Evolutionary conservation across 2,797 vertebrate genomes (phyloP), one percentile per base, ranked within the genome.

Genomic region (Sebastiscus tertius): DNA sequence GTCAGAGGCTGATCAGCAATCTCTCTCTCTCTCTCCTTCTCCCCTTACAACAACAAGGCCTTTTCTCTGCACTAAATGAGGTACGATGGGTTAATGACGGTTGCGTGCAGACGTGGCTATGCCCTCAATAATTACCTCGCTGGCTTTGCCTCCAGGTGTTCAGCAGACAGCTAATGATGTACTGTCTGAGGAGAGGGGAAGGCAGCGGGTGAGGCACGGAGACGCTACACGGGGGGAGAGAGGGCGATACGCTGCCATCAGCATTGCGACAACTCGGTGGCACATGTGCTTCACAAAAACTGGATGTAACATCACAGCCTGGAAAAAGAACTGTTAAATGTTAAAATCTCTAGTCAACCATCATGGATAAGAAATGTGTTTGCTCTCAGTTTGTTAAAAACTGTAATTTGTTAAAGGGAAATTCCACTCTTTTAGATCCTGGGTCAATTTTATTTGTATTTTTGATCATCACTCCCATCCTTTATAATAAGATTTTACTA

Each of bases 61-160:
- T 84, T 89, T 87, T 88, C 90, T 86, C 66, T 62, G 33, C 77
- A 87, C 78, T 72, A 88, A 93, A 87, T 89, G 89, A 87, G 86
- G 79, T 86, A 86, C 71, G 58, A 91, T 88, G 91, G 91, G 87
- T 94, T 95, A 91, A 95, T 92, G 88, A 89, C 54, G 82, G 84
- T 94, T 95, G 94, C 89, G 92, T 96, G 96, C 94, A 94, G 94
- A 94, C 91, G 20, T 75, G 58, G 87, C 89, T 77, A 52, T 89
- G 83, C 86, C 90, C 88, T 89, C 85, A 73, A 79, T 95, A 93
- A 96, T 95, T 94, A 94, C 85, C 86, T 90, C 11, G 56, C 83
- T 83, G 81, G 83, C 75, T 87, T 88, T 82, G 91, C 93, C 92
- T 95, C 88, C 95, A 95, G 94, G 96, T 95, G 91, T 92, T 91